These are phyloP conservation scores for Lacanobia oleracea DNA, from an alignment of 2,888 invertebrate genomes.

Conservation along the genomic window DNA sequence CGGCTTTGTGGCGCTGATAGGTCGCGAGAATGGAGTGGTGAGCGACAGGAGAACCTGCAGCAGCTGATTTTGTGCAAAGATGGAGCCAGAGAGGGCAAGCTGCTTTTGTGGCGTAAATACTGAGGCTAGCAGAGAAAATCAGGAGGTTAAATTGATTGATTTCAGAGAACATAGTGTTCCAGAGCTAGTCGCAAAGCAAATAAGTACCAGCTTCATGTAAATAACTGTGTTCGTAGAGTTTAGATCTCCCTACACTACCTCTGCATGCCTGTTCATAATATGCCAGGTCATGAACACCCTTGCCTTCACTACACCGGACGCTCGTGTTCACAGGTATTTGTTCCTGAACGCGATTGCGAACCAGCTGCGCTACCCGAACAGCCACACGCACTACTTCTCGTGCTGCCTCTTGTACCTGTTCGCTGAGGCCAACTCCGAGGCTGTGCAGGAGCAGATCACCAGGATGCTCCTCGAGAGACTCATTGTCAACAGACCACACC, in stretches of 20 bases:
- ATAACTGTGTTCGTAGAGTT: neutral
- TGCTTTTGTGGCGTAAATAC: neutral
- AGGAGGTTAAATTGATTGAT: neutral
- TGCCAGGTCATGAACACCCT: neutral
- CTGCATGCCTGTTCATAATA: neutral
- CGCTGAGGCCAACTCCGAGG: slow-evolving; percentile 99
- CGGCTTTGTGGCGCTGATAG: slow-evolving; percentile 4
- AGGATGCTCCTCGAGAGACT: slow-evolving; percentile 98
- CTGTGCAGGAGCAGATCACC: slow-evolving; percentile 99
- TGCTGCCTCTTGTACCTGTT: slow-evolving; percentile 99
- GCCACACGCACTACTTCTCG: slow-evolving; percentile 99
- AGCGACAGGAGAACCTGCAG: neutral
- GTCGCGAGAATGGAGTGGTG: neutral
- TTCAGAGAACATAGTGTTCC: slow-evolving; percentile 1
- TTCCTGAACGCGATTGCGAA: slow-evolving; percentile 99
- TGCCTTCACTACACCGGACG: slow-evolving; percentile 1
- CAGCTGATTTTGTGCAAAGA: neutral
- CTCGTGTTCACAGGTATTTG: slow-evolving; percentile 92
- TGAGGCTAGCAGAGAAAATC: neutral
- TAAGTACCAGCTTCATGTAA: slow-evolving; percentile 6
- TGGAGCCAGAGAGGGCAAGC: neutral
- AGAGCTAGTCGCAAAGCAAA: neutral
- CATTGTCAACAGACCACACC: slow-evolving; percentile 99
- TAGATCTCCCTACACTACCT: neutral
- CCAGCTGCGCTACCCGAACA: slow-evolving; percentile 99